Evolutionary conservation across 2,113 vertebrate genomes (phyloP).

Genomic region (Mirza zaza): DNA sequence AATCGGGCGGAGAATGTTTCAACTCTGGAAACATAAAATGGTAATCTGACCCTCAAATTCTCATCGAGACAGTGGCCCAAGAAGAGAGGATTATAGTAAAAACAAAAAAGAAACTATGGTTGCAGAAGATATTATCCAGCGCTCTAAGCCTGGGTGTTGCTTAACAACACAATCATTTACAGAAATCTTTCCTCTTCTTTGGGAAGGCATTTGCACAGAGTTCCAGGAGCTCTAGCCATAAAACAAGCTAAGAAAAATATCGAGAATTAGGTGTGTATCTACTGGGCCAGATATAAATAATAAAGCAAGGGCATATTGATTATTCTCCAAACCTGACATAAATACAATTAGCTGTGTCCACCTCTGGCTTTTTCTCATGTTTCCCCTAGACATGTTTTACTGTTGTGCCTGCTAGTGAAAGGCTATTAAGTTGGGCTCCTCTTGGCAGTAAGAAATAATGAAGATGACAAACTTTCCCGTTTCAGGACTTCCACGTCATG

Average conservation of each 20-base stretch:
- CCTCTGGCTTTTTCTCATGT: neutral
- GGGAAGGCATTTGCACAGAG: neutral
- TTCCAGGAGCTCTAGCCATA: neutral
- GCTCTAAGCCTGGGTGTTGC: neutral
- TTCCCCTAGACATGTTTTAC: neutral
- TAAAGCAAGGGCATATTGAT: slow-evolving; percentile 8
- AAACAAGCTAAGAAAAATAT: neutral
- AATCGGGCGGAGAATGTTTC: neutral
- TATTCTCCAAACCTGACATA: neutral
- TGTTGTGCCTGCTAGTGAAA: neutral
- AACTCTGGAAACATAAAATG: neutral
- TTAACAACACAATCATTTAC: neutral
- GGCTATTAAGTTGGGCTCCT: neutral
- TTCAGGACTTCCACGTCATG: slow-evolving; percentile 42
- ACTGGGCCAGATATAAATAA: neutral
- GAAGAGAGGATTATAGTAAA: neutral
- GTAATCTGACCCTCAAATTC: neutral
- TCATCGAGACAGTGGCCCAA: neutral
- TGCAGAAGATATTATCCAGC: neutral
- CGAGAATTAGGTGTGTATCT: neutral
- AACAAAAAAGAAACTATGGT: neutral
- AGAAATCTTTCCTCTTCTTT: neutral
- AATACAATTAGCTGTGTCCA: neutral
- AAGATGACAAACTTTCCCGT: slow-evolving; percentile 60
- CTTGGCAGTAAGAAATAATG: slow-evolving; percentile 71